Evolutionary conservation across 2,113 vertebrate species (phyloP).

Genomic region (Rhabdomys dilectus): DNA sequence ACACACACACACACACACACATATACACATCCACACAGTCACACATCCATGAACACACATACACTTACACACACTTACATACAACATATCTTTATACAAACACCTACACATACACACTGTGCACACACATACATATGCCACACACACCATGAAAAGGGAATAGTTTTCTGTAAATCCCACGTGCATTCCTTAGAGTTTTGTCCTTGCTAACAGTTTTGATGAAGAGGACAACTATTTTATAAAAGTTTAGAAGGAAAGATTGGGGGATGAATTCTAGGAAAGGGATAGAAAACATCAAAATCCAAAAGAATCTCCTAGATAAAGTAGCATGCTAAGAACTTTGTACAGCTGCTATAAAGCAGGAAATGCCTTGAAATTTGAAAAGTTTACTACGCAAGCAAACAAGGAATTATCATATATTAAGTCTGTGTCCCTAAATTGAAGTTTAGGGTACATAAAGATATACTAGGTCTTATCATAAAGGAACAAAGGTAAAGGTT

Average conservation of each 20-base stretch:
- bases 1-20: background rate
- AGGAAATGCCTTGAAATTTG: constrained; percentile 17
- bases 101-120: background rate
- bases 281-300: constrained; percentile 53
- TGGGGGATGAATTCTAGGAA: background rate
- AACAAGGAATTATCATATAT: background rate
- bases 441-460: constrained; percentile 73
- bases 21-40: too few relatives aligned
- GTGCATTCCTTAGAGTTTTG: background rate
- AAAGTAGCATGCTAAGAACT: background rate
- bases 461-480: constrained; percentile 69
- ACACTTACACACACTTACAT: background rate
- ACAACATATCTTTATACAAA: background rate
- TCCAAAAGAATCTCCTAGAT: constrained; percentile 60
- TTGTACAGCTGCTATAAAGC: constrained; percentile 52
- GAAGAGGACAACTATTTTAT: background rate
- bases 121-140: background rate
- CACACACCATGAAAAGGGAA: background rate
- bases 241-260: background rate
- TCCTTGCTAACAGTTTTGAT: constrained; percentile 34
- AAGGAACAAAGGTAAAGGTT: constrained; percentile 72
- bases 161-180: background rate
- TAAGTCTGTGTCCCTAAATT: constrained; percentile 68
- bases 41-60: background rate
- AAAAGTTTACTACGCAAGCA: constrained; percentile 70